phyloP scores from a whole-genome alignment of 2,113 vertebrate species.

The Catharus bicknelli region DNA sequence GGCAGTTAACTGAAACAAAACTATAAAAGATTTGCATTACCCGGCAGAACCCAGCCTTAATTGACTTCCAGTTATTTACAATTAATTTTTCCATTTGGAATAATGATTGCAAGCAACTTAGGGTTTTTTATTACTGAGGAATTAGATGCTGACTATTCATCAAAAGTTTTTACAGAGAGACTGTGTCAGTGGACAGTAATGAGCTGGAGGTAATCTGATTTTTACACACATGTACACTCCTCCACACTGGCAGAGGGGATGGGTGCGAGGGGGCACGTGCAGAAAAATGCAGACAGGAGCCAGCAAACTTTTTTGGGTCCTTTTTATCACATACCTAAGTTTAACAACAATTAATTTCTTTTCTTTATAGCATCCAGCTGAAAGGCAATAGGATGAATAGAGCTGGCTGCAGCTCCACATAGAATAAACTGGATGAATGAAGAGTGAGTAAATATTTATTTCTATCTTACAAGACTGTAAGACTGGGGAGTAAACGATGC shows the following conservation, averaged over 20 bases:
- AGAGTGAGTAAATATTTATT: conserved; percentile 14
- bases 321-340: neutral
- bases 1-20: conserved; percentile 81
- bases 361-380: neutral
- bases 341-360: neutral
- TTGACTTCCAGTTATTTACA: conserved; percentile 82
- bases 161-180: conserved; percentile 60
- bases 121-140: conserved; percentile 54
- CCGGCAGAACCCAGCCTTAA: conserved; percentile 74
- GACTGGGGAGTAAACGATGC: neutral
- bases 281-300: neutral
- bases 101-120: conserved; percentile 73
- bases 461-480: neutral
- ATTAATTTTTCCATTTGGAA: conserved; percentile 81
- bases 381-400: neutral
- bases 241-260: neutral
- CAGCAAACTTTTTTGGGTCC: neutral
- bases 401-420: neutral
- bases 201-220: conserved; percentile 25
- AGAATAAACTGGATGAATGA: neutral
- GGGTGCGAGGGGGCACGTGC: neutral
- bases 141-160: conserved; percentile 69
- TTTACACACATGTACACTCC: neutral
- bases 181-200: conserved; percentile 48
- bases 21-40: conserved; percentile 81